Percentiles rank a stretch among this genome's conserved stretches.
Conservation (phyloP, 1,140 invertebrate genomes). For the Druon quercuslanigerum region DNA sequence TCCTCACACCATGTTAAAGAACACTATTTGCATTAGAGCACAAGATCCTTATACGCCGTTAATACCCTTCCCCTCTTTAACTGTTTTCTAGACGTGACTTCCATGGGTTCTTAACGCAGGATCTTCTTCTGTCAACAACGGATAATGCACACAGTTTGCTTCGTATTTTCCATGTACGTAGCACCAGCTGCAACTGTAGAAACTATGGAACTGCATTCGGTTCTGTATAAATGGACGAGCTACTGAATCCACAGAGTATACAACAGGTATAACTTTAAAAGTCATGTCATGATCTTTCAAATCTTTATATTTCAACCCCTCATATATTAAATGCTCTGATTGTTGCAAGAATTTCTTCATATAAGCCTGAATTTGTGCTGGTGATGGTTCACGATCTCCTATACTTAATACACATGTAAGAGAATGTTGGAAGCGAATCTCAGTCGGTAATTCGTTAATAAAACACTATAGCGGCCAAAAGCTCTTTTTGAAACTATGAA, state of each 20-base stretch:
- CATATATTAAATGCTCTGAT: conserved; percentile 39
- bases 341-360: conserved; percentile 43
- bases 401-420: conserved; percentile 45
- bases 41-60: too few relatives aligned
- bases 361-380: conserved; percentile 51
- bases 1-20: too few relatives aligned
- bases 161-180: conserved; percentile 1
- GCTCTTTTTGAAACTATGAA: not conserved
- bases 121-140: too few relatives aligned
- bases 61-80: too few relatives aligned
- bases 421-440: conserved; percentile 42
- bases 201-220: conserved; percentile 49
- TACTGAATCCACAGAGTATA: conserved; percentile 50
- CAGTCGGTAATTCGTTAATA: conserved; percentile 35
- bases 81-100: too few relatives aligned
- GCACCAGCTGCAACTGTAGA: conserved; percentile 39
- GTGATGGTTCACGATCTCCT: conserved; percentile 45
- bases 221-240: conserved; percentile 52
- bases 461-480: not conserved
- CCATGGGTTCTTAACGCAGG: too few relatives aligned
- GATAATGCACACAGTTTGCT: too few relatives aligned
- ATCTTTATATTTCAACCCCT: conserved; percentile 42
- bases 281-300: conserved; percentile 32
- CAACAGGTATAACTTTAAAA: conserved; percentile 40
- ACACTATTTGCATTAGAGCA: too few relatives aligned